A percentile compares a stretch with the other conserved stretches of the same genome.
Evolutionary conservation across 2,888 invertebrate genomes (phyloP).

Genomic region (Rhamnusium bicolor): DNA sequence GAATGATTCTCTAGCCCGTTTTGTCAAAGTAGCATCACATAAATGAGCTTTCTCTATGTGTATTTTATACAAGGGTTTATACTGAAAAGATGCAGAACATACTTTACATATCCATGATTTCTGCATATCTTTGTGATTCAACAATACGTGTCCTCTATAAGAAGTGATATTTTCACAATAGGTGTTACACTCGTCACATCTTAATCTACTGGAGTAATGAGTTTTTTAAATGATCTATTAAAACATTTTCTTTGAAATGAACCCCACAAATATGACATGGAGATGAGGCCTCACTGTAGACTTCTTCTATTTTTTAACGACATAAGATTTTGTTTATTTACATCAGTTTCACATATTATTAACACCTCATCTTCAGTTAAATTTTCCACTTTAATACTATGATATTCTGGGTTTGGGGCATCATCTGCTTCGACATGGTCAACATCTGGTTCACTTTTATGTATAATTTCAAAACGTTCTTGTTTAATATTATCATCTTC

Average conservation of each 20-base stretch:
- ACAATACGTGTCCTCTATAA: conserved; percentile 41
- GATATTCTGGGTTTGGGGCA: not conserved
- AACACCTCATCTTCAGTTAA: conserved; percentile 16
- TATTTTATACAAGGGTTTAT: conserved; percentile 54
- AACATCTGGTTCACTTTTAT: conserved; percentile 16
- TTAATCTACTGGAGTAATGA: conserved; percentile 45
- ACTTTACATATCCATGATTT: conserved; percentile 49
- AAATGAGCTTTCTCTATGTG: conserved; percentile 50
- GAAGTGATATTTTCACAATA: conserved; percentile 43
- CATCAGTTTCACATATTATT: conserved; percentile 15
- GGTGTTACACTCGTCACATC: conserved; percentile 47
- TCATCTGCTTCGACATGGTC: not conserved
- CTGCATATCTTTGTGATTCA: conserved; percentile 34
- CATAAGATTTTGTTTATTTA: not conserved
- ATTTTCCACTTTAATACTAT: conserved; percentile 24
- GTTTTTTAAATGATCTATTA: conserved; percentile 52
- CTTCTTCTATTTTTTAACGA: conserved; percentile 3
- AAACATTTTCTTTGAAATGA: conserved; percentile 45
- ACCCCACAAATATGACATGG: conserved; percentile 55
- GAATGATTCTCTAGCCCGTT: conserved; percentile 18
- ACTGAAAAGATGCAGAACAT: conserved; percentile 50
- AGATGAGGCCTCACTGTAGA: conserved; percentile 31
- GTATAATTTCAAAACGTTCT: conserved; percentile 9
- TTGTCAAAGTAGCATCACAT: conserved; percentile 8
- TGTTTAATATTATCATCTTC: conserved; percentile 16